phyloP scores from a whole-genome alignment of 2,888 invertebrate species.

The Monochamus alternatus region DNA sequence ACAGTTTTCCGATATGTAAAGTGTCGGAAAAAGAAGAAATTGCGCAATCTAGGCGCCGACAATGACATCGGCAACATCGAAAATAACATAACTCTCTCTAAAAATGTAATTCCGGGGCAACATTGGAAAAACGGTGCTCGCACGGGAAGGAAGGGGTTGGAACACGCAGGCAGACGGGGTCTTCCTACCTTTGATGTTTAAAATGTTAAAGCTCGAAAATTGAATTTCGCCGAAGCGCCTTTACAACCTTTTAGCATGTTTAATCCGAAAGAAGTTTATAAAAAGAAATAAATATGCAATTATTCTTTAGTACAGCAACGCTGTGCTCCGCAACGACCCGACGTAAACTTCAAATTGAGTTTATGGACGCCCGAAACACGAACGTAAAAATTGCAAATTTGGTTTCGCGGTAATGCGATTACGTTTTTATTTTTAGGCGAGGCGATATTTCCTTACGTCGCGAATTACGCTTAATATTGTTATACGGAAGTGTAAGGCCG shows the following conservation, averaged over 20 bases:
- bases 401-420: slow-evolving; percentile 34
- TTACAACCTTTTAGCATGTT: slow-evolving; percentile 66
- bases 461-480: not conserved
- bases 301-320: slow-evolving; percentile 57
- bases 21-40: slow-evolving; percentile 46
- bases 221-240: slow-evolving; percentile 65
- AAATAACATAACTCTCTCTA: slow-evolving; percentile 62
- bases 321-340: slow-evolving; percentile 45
- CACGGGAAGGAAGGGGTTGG: slow-evolving; percentile 55
- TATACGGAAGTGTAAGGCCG: not conserved
- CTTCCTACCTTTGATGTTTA: slow-evolving; percentile 64
- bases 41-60: slow-evolving; percentile 57
- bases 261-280: slow-evolving; percentile 63
- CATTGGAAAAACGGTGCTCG: slow-evolving; percentile 24
- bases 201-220: slow-evolving; percentile 65
- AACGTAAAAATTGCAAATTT: slow-evolving; percentile 46
- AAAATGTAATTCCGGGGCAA: slow-evolving; percentile 59
- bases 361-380: slow-evolving; percentile 52
- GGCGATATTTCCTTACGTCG: not conserved
- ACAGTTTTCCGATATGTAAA: not conserved
- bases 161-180: slow-evolving; percentile 53
- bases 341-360: slow-evolving; percentile 57
- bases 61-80: slow-evolving; percentile 59
- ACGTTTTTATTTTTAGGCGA: slow-evolving; percentile 31
- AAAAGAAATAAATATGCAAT: slow-evolving; percentile 65